Base-by-base conservation (phyloP, 2,888 invertebrate species). In the Stegophylla sp. region DNA sequence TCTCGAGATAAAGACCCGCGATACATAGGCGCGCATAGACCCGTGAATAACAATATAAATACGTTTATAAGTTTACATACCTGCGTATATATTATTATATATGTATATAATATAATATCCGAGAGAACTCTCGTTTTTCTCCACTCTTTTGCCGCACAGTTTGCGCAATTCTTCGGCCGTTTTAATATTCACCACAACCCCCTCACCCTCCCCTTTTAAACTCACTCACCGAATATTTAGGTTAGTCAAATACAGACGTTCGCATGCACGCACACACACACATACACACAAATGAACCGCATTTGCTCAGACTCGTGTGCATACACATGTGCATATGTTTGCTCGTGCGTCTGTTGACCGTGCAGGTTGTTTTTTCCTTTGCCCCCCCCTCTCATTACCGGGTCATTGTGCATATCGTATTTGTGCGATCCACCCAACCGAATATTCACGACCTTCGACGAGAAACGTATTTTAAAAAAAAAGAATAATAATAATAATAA, bases 111-210 rank as follows among this genome's bases (percentile, higher is more conserved):
- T 51, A 69, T 34, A 51, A 69, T 45, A 45, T 45, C 45, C 45
- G 20, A 61, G 26, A 28, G 73, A 28, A 74, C 73, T 74, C 45
- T 74, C 61, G 61, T 20, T 73, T 61, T 56, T 59, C n/a, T 59
- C n/a, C 26, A 45, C 45, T 61, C n/a, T 26, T 23, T 26, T 9
- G 12, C 48, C n/a, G 12, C 13, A 20, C 13, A 12, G 51, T 51
- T 26, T 3, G 17, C 26, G 72, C 23, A 13, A 12, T 72, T 43
- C 59, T 72, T 43, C 59, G 4, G 17, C 26, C 23, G 56, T 17
- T 56, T 53, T n/a, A 28, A 69, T 15, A 51, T 28, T n/a, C 28
- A 51, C 17, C 51, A 51, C 51, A 17, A 1, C 5, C 51, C 15
- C n/a, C 15, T n/a, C 15, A 20, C 23, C 10, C 20, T 3, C 56